Percentiles rank a stretch among this genome's conserved stretches.
phyloP scores from a whole-genome alignment of 1,140 invertebrate genomes.

The Nephotettix cincticeps region DNA sequence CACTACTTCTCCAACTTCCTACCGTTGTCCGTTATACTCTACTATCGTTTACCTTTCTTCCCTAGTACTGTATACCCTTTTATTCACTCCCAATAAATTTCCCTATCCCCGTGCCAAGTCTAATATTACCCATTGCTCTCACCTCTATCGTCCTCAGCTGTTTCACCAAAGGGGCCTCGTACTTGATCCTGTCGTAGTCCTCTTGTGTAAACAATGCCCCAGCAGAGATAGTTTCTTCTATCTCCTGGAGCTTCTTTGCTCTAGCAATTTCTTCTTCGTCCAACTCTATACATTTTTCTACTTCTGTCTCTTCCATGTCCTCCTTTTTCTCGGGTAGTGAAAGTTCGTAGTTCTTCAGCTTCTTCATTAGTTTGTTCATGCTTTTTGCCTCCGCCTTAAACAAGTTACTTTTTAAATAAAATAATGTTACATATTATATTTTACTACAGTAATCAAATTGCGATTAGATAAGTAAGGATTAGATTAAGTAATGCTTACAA shows the following conservation, averaged over 20 bases:
- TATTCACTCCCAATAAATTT: too few species aligned
- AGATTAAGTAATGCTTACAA: too few species aligned
- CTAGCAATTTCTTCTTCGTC: conserved; percentile 21
- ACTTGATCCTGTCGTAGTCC: conserved; percentile 57
- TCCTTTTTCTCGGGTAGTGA: neutral
- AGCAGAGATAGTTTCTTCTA: conserved; percentile 47
- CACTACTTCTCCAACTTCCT: too few species aligned
- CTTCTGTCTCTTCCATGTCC: neutral
- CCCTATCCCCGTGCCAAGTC: too few species aligned
- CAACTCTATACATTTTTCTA: neutral
- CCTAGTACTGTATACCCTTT: too few species aligned
- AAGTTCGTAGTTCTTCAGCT: conserved; percentile 8
- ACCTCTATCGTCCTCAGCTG: conserved; percentile 58
- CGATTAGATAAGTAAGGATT: too few species aligned
- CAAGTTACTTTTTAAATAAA: too few species aligned
- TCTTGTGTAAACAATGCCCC: conserved; percentile 55
- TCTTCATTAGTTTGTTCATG: conserved; percentile 4
- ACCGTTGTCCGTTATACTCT: too few species aligned
- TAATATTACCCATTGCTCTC: too few species aligned
- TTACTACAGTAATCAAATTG: too few species aligned
- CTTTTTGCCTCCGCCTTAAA: conserved; percentile 9
- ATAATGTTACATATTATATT: too few species aligned
- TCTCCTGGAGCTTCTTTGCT: neutral
- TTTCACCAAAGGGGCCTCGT: conserved; percentile 61
- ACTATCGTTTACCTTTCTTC: too few species aligned